Base-by-base conservation (phyloP, 2,113 vertebrate species). In the Megaptera novaeangliae region DNA sequence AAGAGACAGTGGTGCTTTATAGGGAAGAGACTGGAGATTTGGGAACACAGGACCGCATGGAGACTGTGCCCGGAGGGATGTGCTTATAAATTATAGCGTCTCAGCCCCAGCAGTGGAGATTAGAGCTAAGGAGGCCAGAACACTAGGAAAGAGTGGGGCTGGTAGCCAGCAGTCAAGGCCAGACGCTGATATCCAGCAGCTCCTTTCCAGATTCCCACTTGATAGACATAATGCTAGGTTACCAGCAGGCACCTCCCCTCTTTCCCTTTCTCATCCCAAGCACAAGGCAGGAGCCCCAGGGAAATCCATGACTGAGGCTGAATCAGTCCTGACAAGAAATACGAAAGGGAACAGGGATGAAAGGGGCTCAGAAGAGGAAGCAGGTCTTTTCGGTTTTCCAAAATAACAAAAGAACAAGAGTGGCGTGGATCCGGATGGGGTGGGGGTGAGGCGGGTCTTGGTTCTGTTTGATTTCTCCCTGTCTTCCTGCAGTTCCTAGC, bases 231-330 rank as follows among this genome's bases (percentile, higher is more conserved):
- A 81, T 75, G 25, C 39, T 36, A 5, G 39, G 41, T 94, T 94
- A 15, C 86, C 6, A 75, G 81, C 81, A 85, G 93, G 80, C 52
- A 20, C 93, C 91, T 46, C 91, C 88, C 88, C 46, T 94, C 29
- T 94, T 89, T 71, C 55, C 41, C 82, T 91, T 94, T 97, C 88
- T 91, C 96, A 88, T 88, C 59, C 71, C 59, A 49, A 44, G 11
- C 78, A 41, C 94, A 49, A 49, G 49, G 13, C 34, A 25, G 55
- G 80, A 69, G 91, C 91, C 96, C 81, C 7, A 31, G 83, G 96
- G 96, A 78, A 84, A 64, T 85, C 46, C 39, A 3, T 95, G 96
- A 96, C 82, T 82, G 93, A 66, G 59, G 46, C 88, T 94, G 93
- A 97, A 80, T 97, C 91, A 93, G 91, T 49, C 85, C 89, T 89